A percentile compares a stretch with the other conserved stretches of the same genome.
phyloP scores from a whole-genome alignment of 2,797 vertebrate genomes.

The Ctenopoma multispine region DNA sequence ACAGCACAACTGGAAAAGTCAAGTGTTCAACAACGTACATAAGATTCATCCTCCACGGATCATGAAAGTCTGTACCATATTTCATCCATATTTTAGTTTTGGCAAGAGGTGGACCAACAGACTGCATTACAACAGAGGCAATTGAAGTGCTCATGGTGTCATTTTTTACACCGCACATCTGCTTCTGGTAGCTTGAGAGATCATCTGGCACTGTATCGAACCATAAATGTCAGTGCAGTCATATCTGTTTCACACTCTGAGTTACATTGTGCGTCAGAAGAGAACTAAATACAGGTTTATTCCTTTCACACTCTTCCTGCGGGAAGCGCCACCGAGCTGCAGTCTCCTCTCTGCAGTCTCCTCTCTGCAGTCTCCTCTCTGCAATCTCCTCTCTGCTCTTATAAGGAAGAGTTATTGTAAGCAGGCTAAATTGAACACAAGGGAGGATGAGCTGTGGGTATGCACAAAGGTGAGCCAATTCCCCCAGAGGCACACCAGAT shows the following conservation, averaged over 20 bases:
- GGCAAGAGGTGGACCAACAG: too few relatives aligned
- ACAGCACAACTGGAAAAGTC: too few relatives aligned
- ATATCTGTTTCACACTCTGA: constrained; percentile 16
- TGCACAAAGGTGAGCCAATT: constrained; percentile 37
- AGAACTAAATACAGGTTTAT: constrained; percentile 5
- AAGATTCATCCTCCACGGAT: too few relatives aligned
- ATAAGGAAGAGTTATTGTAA: constrained; percentile 59
- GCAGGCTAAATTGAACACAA: constrained; percentile 23
- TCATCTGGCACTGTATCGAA: neutral
- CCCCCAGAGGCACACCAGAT: constrained; percentile 49
- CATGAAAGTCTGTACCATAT: too few relatives aligned
- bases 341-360: constrained; percentile 51
- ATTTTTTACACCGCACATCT: neutral
- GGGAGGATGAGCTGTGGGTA: constrained; percentile 10
- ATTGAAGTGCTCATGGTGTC: neutral
- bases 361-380: constrained; percentile 33
- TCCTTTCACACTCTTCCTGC: constrained; percentile 4
- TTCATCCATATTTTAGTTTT: too few relatives aligned
- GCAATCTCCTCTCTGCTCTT: constrained; percentile 61
- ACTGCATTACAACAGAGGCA: too few relatives aligned
- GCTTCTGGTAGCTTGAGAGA: constrained; percentile 2
- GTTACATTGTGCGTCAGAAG: constrained; percentile 30
- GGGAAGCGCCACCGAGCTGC: constrained; percentile 8
- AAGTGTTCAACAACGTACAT: neutral
- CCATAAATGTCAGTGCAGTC: neutral